These are phyloP conservation scores for Phaenicophaeus curvirostris DNA, from an alignment of 2,797 vertebrate species.

Conservation along the genomic window DNA sequence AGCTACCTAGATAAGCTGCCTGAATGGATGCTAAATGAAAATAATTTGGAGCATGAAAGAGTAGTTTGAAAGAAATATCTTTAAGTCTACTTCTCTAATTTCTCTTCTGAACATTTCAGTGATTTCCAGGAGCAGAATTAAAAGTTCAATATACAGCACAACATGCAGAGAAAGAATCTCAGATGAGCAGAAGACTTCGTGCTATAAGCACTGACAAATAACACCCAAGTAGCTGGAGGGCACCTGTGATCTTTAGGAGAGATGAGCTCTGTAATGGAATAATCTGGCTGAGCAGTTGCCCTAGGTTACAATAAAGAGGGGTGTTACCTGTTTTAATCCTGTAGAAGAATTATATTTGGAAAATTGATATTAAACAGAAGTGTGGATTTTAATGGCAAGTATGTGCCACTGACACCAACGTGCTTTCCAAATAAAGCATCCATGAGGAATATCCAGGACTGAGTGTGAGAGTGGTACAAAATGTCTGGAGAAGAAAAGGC, in stretches of 20 bases:
- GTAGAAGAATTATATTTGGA: background rate
- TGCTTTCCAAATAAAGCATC: background rate
- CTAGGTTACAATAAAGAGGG: background rate
- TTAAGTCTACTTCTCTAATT: background rate
- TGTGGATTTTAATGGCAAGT: background rate
- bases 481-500: too few species aligned
- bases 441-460: background rate
- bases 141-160: background rate
- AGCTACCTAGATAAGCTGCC: background rate
- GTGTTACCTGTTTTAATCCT: background rate
- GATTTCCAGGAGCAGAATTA: background rate
- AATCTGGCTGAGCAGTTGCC: background rate
- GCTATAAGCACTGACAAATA: background rate
- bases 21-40: background rate
- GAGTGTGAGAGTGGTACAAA: background rate
- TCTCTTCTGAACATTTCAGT: background rate
- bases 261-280: background rate
- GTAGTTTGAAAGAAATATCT: background rate
- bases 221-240: background rate
- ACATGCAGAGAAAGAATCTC: background rate
- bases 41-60: background rate
- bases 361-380: background rate
- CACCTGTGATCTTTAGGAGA: background rate
- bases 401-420: rapidly evolving
- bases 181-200: background rate